Evolutionary conservation across 2,113 vertebrate genomes (phyloP), one percentile per base, ranked within the genome.

Genomic region (Lycaon pictus): DNA sequence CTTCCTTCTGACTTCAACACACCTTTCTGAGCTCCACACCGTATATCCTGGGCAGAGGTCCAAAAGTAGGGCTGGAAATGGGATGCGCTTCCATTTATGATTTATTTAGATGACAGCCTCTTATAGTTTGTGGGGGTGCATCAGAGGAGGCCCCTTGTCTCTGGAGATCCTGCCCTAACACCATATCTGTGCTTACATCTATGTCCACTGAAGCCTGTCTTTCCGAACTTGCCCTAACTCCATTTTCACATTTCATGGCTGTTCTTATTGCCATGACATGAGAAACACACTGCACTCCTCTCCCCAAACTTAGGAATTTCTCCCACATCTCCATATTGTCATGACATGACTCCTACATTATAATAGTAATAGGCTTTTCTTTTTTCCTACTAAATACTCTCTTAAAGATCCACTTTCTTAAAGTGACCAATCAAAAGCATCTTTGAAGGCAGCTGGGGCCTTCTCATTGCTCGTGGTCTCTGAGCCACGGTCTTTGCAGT

Each of bases 121-220:
- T 79, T 32, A 10, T 29, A 0, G 4, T 43, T 22, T 0, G 29
- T 56, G 9, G 4, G 4, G 1, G 25, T 27, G 15, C 8, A 27
- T 11, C 9, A 27, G 74, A 55, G 17, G 17, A 15, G 3, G 6
- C 5, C 48, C 3, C 7, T 2, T 16, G 25, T 51, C 80, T 53
- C 13, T 32, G n/a, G 56, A 19, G 53, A 12, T 8, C 37, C 29
- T 12, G 48, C 35, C 29, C n/a, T 22, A 43, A 25, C 5, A 2
- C 35, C 20, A 22, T 20, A 20, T 16, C 19, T 56, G 2, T 3
- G 43, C 1, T 43, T 8, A 32, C 32, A 19, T 51, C 22, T 27
- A 13, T 11, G 0, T 67, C 48, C 13, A 2, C 67, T 16, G 4
- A 63, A 74, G n/a, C 32, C 37, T 22, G 11, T 37, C 53, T 29